Evolutionary conservation across 2,797 vertebrate genomes (phyloP), one percentile per base, ranked within the genome.

Genomic region (Neoniphon sammara): DNA sequence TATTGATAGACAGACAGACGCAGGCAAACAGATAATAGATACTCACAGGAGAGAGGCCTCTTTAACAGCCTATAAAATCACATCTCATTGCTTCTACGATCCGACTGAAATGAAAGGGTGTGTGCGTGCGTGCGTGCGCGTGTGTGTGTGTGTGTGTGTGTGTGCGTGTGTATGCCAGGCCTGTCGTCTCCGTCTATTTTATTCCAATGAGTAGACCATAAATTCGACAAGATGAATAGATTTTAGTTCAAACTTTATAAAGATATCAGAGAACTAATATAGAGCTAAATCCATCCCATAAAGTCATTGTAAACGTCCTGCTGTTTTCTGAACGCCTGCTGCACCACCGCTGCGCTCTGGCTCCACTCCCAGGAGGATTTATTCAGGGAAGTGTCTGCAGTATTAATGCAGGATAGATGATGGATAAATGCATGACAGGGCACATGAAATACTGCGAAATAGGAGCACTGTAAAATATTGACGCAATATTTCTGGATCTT

Each of bases 41-140:
- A 46, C 18, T 69, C 55, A 42, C 46, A n/a, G 47, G 36, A 77
- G 49, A 83, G 68, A 68, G 70, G 68, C 54, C 23, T 67, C 56
- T 59, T 71, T 65, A 65, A 62, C 75, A 80, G 77, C 65, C 75
- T 70, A 42, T 54, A 39, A 81, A 78, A 83, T 84, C 72, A 85
- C 75, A 81, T 70, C 69, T 70, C 57, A 77, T 73, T 66, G 70
- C 75, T 44, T 56, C 69, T 27, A 62, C 49, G 67, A 77, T 71
- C 77, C 69, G 68, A 66, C 72, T 73, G 67, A 70, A 78, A 78
- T 81, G 11, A 63, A 47, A 52, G 71, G 14, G 30, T 49, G 66
- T 57, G 65, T 69, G 53, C 39, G 15, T 25, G 55, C 55, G 49
- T 66, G 63, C 49, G 36, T 39, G 54, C 54, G 67, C 39, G 54